These are phyloP conservation scores for Drosophila anomalipes DNA, from an alignment of 2,888 invertebrate genomes.

Conservation along the genomic window DNA sequence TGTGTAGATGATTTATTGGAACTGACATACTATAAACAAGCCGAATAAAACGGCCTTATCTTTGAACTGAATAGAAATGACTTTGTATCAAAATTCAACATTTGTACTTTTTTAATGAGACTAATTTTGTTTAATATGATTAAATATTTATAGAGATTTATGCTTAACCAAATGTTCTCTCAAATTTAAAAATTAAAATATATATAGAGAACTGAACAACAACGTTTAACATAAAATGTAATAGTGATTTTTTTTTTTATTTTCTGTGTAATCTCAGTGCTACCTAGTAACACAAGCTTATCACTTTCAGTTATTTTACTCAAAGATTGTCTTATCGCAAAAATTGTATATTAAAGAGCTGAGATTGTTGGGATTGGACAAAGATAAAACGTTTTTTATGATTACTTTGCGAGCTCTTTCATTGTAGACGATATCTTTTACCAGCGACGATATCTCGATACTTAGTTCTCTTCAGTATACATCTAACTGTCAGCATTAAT, in stretches of 20 bases:
- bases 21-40: slow-evolving; percentile 54
- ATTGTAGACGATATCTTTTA: neutral
- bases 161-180: neutral
- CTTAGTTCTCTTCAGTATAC: slow-evolving; percentile 15
- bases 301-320: slow-evolving; percentile 19
- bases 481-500: slow-evolving; percentile 12
- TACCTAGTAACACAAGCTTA: slow-evolving; percentile 43
- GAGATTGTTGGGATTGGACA: neutral
- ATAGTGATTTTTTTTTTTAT: neutral
- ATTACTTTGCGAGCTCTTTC: neutral
- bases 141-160: neutral
- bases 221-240: neutral
- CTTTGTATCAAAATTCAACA: neutral
- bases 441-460: neutral
- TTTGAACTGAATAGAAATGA: neutral
- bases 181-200: neutral
- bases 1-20: slow-evolving; percentile 78
- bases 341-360: neutral
- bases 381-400: slow-evolving; percentile 1
- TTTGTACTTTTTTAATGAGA: neutral
- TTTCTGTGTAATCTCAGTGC: neutral
- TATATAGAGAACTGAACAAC: neutral
- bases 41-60: slow-evolving; percentile 7
- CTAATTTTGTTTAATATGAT: neutral
- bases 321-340: slow-evolving; percentile 43